A percentile compares a stretch with the other conserved stretches of the same genome.
Conservation (phyloP, 2,113 vertebrate genomes). For the Chamaea fasciata region DNA sequence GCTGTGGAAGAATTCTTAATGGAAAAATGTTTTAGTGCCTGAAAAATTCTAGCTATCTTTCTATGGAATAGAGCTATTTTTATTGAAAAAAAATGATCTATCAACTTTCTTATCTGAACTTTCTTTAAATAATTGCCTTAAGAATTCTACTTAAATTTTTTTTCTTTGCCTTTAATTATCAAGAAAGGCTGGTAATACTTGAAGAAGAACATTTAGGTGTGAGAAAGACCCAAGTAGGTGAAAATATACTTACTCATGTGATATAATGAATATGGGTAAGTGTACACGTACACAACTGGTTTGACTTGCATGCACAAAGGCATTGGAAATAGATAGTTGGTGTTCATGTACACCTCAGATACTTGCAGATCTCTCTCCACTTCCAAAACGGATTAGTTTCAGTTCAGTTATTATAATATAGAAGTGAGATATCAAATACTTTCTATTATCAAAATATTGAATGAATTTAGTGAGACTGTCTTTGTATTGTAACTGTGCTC, state of each 20-base stretch:
- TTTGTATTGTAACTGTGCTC: background rate
- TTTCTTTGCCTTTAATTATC: background rate
- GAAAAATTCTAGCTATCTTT: background rate
- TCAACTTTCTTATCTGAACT: background rate
- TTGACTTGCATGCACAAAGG: background rate
- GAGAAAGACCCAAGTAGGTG: background rate
- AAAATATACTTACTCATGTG: background rate
- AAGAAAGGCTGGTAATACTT: background rate
- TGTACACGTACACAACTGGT: background rate
- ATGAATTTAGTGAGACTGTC: background rate
- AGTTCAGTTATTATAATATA: background rate
- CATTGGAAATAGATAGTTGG: background rate
- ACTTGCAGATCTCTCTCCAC: background rate
- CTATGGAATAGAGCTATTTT: background rate
- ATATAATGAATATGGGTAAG: background rate
- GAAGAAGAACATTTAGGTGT: background rate
- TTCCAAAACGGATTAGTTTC: background rate
- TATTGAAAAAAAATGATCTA: background rate
- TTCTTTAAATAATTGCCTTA: slow-evolving; percentile 3
- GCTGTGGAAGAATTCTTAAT: background rate
- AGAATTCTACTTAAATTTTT: background rate
- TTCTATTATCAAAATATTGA: background rate
- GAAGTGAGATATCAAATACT: background rate
- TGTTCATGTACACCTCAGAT: background rate
- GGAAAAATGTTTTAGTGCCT: background rate